Evolutionary conservation across 2,888 invertebrate genomes (phyloP).

Genomic region (Spisula solida): DNA sequence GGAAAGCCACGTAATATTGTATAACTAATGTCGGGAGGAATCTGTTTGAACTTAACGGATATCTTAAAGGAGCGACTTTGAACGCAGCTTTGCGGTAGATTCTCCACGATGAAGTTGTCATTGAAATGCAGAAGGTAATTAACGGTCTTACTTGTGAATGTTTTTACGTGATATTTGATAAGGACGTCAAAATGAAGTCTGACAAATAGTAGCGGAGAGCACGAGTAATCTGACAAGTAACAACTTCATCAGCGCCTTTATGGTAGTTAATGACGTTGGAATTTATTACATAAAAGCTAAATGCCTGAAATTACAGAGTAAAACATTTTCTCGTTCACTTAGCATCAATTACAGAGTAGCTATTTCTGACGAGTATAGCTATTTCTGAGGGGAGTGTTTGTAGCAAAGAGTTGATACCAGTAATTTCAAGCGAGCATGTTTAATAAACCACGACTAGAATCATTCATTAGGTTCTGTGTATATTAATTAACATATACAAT

Average conservation of each 20-base stretch:
- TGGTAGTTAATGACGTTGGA: background rate
- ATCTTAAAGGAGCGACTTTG: background rate
- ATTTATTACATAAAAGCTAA: slow-evolving; percentile 1
- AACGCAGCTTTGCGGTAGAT: background rate
- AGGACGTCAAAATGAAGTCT: background rate
- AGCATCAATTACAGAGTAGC: too few species aligned
- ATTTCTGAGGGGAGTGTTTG: background rate
- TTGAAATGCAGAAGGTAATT: slow-evolving; percentile 6
- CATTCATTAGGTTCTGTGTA: background rate
- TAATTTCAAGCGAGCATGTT: background rate
- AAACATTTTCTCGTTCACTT: background rate
- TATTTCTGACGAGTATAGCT: too few species aligned
- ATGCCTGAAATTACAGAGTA: background rate
- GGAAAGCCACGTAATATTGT: background rate
- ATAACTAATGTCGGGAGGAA: background rate
- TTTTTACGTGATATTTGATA: slow-evolving; percentile 1
- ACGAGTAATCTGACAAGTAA: background rate
- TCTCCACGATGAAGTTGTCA: background rate
- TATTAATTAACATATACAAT: background rate
- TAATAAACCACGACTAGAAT: slow-evolving; percentile 1
- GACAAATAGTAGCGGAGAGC: background rate
- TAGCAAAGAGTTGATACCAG: background rate
- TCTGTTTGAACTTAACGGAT: background rate
- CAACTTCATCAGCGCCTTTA: slow-evolving; percentile 1
- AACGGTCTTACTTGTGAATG: background rate